Conservation (phyloP, 2,888 invertebrate genomes). For the Apamea crenata region DNA sequence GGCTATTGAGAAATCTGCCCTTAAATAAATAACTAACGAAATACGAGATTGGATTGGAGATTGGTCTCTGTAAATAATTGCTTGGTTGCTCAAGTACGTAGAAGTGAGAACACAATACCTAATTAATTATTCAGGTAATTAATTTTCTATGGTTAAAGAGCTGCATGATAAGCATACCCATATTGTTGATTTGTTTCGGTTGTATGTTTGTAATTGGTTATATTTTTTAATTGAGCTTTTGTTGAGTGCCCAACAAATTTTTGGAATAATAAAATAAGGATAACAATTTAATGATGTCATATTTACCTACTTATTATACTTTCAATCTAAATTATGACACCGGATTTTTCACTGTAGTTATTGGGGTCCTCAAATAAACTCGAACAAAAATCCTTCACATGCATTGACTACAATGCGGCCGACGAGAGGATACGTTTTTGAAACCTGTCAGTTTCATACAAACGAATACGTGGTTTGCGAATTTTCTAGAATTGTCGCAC, state of each 20-base stretch:
- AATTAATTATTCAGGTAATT: constrained; percentile 10
- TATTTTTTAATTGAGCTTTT: background rate
- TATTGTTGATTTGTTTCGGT: background rate
- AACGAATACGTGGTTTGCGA: too few relatives aligned
- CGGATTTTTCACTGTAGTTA: background rate
- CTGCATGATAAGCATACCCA: constrained; percentile 3
- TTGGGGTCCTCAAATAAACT: background rate
- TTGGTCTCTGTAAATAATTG: background rate
- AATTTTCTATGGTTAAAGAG: constrained; percentile 6
- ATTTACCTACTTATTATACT: background rate
- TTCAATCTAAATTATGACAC: background rate
- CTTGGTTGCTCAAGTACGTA: background rate
- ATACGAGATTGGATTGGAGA: too few relatives aligned
- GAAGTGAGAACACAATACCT: background rate
- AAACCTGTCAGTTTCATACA: too few relatives aligned
- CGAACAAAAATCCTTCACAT: background rate
- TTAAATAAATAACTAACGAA: background rate
- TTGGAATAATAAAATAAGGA: background rate
- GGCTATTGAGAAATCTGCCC: too few relatives aligned
- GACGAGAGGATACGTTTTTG: too few relatives aligned
- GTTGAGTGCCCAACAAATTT: background rate
- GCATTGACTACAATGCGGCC: background rate
- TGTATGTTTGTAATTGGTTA: background rate
- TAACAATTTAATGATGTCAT: background rate
- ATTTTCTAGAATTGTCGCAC: too few relatives aligned